These are phyloP conservation scores for Acronicta aceris DNA, from an alignment of 2,888 invertebrate species.

Conservation along the genomic window DNA sequence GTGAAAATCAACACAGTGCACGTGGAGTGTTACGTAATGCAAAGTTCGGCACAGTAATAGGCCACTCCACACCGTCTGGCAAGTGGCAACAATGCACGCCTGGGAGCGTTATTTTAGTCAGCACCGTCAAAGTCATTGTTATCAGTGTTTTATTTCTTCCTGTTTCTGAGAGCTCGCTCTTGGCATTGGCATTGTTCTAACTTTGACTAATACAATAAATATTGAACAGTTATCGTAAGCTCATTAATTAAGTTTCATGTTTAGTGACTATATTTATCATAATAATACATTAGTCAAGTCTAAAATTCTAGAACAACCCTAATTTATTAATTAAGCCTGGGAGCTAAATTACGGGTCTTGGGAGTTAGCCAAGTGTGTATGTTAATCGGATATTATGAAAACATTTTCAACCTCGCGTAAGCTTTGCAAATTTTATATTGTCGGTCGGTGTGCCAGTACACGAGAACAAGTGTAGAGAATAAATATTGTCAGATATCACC, in stretches of 20 bases:
- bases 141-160: slow-evolving; percentile 79
- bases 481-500: slow-evolving; percentile 67
- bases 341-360: slow-evolving; percentile 72
- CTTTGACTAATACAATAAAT: slow-evolving; percentile 42
- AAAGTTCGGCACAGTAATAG: slow-evolving; percentile 56
- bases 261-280: not conserved
- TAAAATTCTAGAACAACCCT: slow-evolving; percentile 52
- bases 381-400: slow-evolving; percentile 79
- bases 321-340: slow-evolving; percentile 70
- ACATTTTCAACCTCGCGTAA: slow-evolving; percentile 73
- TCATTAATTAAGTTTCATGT: not conserved
- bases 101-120: slow-evolving; percentile 84
- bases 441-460: slow-evolving; percentile 67
- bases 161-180: slow-evolving; percentile 76
- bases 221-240: slow-evolving; percentile 29
- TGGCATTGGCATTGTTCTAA: slow-evolving; percentile 79
- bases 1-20: slow-evolving; percentile 34
- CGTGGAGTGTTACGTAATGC: slow-evolving; percentile 54
- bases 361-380: slow-evolving; percentile 77
- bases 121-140: slow-evolving; percentile 76
- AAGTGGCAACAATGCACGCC: slow-evolving; percentile 71
- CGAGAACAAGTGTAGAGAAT: slow-evolving; percentile 63
- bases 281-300: slow-evolving; percentile 12
- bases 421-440: slow-evolving; percentile 77
- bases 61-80: slow-evolving; percentile 57